Evolutionary conservation across 37 sponge, comb jelly and placozoan species (phyloP).

Genomic region (Spongia lamella): DNA sequence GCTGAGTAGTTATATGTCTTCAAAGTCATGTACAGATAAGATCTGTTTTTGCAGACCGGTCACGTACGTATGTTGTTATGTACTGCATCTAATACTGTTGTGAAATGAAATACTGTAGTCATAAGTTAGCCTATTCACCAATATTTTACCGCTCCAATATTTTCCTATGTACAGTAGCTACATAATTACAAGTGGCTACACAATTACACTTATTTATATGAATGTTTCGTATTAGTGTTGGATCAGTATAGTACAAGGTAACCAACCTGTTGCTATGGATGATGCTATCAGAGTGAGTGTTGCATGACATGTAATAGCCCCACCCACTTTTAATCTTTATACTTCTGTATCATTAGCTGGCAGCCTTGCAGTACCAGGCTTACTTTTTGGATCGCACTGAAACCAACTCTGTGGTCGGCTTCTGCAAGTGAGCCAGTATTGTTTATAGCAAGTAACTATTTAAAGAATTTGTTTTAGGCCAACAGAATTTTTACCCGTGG

Average conservation of each 20-base stretch:
- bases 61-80: no score
- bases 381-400: slow-evolving; percentile 79
- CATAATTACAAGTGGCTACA: slow-evolving; percentile 15
- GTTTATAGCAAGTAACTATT: neutral
- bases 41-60: no score
- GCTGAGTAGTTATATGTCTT: no score
- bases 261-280: slow-evolving; percentile 48
- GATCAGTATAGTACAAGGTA: slow-evolving; percentile 72
- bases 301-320: neutral
- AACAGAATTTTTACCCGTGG: slow-evolving; percentile 70
- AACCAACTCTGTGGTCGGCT: slow-evolving; percentile 59
- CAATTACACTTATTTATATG: slow-evolving; percentile 23
- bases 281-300: slow-evolving; percentile 51
- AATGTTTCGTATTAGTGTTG: slow-evolving; percentile 35
- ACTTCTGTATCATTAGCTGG: slow-evolving; percentile 24
- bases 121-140: no score
- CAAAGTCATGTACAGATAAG: neutral
- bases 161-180: no score
- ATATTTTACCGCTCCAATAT: no score
- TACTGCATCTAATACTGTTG: no score
- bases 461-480: slow-evolving; percentile 27
- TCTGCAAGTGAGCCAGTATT: slow-evolving; percentile 53
- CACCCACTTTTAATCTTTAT: slow-evolving; percentile 14
- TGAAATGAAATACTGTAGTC: no score
- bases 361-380: slow-evolving; percentile 80